Base-by-base conservation (phyloP, 2,113 vertebrate species). In the Carassius carassius region DNA sequence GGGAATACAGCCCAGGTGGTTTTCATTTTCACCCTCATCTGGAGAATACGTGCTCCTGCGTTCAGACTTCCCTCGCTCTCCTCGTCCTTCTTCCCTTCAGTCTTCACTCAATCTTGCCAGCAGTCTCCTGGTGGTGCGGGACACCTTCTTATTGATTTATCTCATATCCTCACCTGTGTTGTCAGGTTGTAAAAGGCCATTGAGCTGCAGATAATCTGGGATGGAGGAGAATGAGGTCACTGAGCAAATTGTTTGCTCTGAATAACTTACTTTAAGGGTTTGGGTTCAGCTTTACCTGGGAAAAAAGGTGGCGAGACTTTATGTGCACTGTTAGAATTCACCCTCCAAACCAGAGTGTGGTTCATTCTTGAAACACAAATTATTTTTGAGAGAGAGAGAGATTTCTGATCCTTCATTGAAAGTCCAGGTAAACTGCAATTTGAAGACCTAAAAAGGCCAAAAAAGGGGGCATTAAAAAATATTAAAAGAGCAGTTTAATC, bases 1-100 rank as follows among this genome's bases (percentile, higher is more conserved):
- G 77, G 37, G n/a, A 62, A 11, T 81, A 82, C 76, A 79, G 90
- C 83, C 88, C 91, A 93, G 92, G 92, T 94, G 92, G 91, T 92
- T 93, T 91, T 92, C 89, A 92, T 93, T 92, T 92, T 85, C 87
- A 81, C 80, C 77, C 70, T 88, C 88, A 91, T 89, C 81, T 87
- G 82, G 89, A 85, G 82, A 56, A 85, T 86, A 82, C 70, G 87
- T 89, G 87, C 89, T 89, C 87, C 84, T 86, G 77, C 84, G 54
- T 78, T 83, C 86, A 86, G 81, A 84, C 84, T 60, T 14, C n/a
- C 23, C 60, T 29, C 49, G 17, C 87, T 86, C 84, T 86, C 84
- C 58, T 87, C 88, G 86, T 86, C 85, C 76, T 87, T 88, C 83
- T 76, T 37, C 75, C 41, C 8, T 54, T 0, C 47, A 74, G 29